phyloP scores from a whole-genome alignment of 2,797 vertebrate genomes.

The Paramormyrops hopkinsi region DNA sequence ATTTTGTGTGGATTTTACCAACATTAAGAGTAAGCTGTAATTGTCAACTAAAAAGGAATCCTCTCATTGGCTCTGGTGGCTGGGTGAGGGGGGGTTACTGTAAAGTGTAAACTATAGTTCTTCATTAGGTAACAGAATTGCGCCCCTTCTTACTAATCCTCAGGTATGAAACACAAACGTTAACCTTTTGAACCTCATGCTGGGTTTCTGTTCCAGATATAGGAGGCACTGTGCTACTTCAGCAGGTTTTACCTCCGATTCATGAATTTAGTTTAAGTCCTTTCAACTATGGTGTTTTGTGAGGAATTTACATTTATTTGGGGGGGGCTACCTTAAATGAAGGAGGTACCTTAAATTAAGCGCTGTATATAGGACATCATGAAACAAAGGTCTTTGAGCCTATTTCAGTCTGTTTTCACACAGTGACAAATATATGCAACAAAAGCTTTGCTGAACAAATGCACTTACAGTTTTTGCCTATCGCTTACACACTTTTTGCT shows the following conservation, averaged over 20 bases:
- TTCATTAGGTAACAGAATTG: neutral
- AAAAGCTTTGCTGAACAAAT: neutral
- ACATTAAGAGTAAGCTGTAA: neutral
- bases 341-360: neutral
- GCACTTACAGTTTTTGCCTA: too few relatives aligned
- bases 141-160: neutral
- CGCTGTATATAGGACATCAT: neutral
- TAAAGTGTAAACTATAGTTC: neutral
- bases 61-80: neutral
- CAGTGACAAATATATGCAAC: neutral
- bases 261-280: neutral
- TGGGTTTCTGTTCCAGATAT: neutral
- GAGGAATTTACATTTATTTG: neutral
- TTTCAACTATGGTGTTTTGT: neutral
- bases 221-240: neutral
- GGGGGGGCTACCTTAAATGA: neutral
- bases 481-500: too few relatives aligned
- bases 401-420: neutral
- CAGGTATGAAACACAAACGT: neutral
- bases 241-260: neutral
- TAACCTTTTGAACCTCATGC: neutral
- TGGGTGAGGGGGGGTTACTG: neutral
- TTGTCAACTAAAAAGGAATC: neutral
- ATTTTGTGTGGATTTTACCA: neutral
- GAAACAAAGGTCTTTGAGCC: neutral